A percentile compares a stretch with the other conserved stretches of the same genome.
Conservation (phyloP, 1,140 invertebrate species). For the Pseudomyrmex cubaensis region DNA sequence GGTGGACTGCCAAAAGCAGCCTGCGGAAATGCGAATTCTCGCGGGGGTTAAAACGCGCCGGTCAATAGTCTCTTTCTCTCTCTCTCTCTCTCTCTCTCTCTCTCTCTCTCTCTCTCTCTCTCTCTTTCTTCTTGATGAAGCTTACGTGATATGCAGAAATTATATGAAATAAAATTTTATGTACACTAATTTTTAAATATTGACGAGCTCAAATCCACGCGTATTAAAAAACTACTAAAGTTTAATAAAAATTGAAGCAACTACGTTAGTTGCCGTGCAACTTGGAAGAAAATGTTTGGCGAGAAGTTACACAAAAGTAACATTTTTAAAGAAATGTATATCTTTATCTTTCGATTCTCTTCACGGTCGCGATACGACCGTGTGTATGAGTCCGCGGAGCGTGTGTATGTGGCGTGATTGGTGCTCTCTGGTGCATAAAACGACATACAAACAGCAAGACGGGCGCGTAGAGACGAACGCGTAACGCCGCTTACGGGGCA, state of each 20-base stretch:
- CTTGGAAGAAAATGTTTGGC: too few relatives aligned
- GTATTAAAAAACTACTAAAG: too few relatives aligned
- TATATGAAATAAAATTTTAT: background rate
- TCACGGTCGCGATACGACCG: background rate
- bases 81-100: background rate
- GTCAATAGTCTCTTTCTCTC: conserved; percentile 52
- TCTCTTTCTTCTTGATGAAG: too few relatives aligned
- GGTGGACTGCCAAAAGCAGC: conserved; percentile 56
- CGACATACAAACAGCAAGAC: conserved; percentile 52
- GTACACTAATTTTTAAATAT: background rate
- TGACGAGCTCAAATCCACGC: background rate
- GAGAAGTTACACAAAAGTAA: background rate
- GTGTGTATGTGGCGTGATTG: conserved; percentile 35
- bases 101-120: background rate
- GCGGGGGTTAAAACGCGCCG: conserved; percentile 15
- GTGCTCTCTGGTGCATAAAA: conserved; percentile 47
- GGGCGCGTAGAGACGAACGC: conserved; percentile 35
- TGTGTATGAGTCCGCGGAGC: background rate
- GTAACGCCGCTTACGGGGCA: conserved; percentile 34
- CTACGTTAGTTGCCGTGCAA: too few relatives aligned
- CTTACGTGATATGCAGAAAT: background rate
- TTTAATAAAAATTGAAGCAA: too few relatives aligned
- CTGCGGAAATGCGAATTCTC: conserved; percentile 53
- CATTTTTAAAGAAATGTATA: background rate
- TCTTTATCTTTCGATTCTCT: conserved; percentile 2